These are phyloP conservation scores for Lithosia quadra DNA, from an alignment of 2,888 invertebrate species.

Conservation along the genomic window DNA sequence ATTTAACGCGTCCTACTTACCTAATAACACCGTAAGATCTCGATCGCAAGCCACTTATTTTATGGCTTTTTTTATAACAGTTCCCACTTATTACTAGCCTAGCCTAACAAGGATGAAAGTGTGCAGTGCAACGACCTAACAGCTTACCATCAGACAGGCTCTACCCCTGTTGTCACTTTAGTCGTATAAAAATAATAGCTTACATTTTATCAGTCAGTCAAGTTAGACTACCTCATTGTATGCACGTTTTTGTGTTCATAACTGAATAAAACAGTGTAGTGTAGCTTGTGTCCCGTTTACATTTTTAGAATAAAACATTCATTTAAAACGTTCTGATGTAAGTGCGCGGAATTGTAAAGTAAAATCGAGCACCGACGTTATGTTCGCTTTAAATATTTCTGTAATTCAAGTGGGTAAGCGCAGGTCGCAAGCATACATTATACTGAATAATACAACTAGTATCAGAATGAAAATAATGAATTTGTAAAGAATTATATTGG, in stretches of 20 bases:
- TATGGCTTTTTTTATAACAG: too few relatives aligned
- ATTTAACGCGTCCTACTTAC: not conserved
- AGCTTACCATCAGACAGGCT: too few relatives aligned
- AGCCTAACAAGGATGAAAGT: too few relatives aligned
- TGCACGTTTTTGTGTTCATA: too few relatives aligned
- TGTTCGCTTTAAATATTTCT: not conserved
- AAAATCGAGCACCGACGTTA: not conserved
- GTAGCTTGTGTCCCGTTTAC: not conserved
- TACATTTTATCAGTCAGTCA: too few relatives aligned
- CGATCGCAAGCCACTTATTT: not conserved
- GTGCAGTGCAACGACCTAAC: too few relatives aligned
- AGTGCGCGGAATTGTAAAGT: not conserved
- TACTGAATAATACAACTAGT: not conserved
- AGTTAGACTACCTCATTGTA: too few relatives aligned
- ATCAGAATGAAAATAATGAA: not conserved
- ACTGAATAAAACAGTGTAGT: not conserved
- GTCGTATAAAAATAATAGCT: too few relatives aligned
- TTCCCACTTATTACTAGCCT: too few relatives aligned
- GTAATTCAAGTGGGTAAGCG: not conserved
- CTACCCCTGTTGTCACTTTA: too few relatives aligned
- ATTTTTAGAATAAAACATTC: not conserved
- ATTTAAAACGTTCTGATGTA: not conserved
- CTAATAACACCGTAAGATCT: too few relatives aligned
- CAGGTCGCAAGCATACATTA: not conserved
- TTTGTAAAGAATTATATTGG: not conserved